These are phyloP conservation scores for Drosophila niveifrons DNA, from an alignment of 2,888 invertebrate species.

Conservation along the genomic window DNA sequence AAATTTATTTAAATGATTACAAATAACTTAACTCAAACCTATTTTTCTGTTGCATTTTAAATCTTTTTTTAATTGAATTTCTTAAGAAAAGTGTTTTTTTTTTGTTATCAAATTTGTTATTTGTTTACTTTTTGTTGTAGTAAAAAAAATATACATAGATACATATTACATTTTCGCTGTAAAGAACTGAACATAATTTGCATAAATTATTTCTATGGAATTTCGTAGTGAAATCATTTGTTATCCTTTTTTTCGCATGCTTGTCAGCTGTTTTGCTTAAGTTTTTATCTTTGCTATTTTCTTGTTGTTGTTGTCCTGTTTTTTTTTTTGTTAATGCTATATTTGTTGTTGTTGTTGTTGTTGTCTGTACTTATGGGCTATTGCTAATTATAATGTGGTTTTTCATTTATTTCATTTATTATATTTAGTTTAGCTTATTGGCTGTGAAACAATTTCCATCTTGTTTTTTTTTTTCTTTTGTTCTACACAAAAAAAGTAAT, in stretches of 20 bases:
- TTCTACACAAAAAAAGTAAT: conserved; percentile 42
- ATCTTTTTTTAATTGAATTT: conserved; percentile 39
- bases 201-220: conserved; percentile 54
- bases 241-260: conserved; percentile 46
- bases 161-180: conserved; percentile 56
- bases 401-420: conserved; percentile 32
- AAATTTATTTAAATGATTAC: conserved; percentile 58
- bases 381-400: conserved; percentile 75
- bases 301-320: conserved; percentile 39
- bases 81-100: conserved; percentile 42
- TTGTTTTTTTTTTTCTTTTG: conserved; percentile 38
- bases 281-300: conserved; percentile 59
- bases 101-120: conserved; percentile 30
- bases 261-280: conserved; percentile 53
- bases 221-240: conserved; percentile 44
- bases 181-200: conserved; percentile 47
- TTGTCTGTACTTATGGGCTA: conserved; percentile 78
- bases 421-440: conserved; percentile 70
- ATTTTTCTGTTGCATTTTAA: conserved; percentile 25
- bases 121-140: conserved; percentile 32
- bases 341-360: conserved; percentile 31
- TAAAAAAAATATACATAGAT: conserved; percentile 50
- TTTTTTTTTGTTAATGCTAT: conserved; percentile 27
- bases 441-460: conserved; percentile 63
- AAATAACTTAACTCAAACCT: conserved; percentile 44